Base-by-base conservation (phyloP, 2,113 vertebrate genomes). In the Columbina picui region DNA sequence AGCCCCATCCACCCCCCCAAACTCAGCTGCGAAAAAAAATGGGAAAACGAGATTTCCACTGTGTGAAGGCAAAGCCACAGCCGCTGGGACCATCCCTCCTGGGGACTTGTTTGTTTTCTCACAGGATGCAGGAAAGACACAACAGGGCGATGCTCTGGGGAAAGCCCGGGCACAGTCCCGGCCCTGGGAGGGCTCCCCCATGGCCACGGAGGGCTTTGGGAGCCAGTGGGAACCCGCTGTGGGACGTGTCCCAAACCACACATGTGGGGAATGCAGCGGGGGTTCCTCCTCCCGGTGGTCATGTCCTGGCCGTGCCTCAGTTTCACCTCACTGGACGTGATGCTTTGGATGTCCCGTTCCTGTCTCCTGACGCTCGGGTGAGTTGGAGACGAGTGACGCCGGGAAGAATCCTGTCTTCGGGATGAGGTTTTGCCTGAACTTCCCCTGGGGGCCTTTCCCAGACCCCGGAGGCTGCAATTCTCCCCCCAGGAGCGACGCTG, bases 101-200 rank as follows among this genome's bases (percentile, higher is more conserved):
- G 14, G 55, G 32, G 59, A 23, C 56, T 90, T 96, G 94, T 96
- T 96, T 95, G 79, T 84, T 90, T 93, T 85, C 94, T 71, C 85
- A 96, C 95, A 97, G 97, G 97, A 97, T 94, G 91, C 82, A 52
- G 83, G 81, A 79, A 95, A 96, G 96, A 96, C 96, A 71, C 77
- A 96, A 95, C 91, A 94, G 84, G 71, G 67, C 43, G 29, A 95
- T 88, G 93, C 78, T 90, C 68, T 14, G 29, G 81, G 76, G 69
- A 93, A 29, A 92, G 36, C 22, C 63, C 43, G 32, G 0, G 49
- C 80, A 43, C 14, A 4, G 23, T 89, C 20, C 36, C 3, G 3
- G n/a, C n/a, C 7, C 47, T 3, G 5, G 71, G 47, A 53, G 43
- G 49, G 65, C 50, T 63, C 15, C 36, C 32, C 19, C 1, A 3